Evolutionary conservation across 2,797 vertebrate genomes (phyloP).

Genomic region (Pseudomugil gertrudae): DNA sequence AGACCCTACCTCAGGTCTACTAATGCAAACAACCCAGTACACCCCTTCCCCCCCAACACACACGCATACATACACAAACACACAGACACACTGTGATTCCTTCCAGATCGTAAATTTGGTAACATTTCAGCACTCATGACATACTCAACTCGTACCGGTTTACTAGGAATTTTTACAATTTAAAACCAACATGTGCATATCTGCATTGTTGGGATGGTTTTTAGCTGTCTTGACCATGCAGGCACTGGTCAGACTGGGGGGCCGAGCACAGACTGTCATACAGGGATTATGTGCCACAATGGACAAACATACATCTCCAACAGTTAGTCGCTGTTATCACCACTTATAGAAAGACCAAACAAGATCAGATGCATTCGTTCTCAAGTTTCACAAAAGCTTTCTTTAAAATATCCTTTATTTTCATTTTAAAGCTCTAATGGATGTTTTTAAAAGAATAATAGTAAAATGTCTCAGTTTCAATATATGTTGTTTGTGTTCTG

Average conservation of each 20-base stretch:
- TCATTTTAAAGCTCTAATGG: neutral
- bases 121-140: conserved; percentile 67
- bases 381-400: neutral
- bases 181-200: conserved; percentile 67
- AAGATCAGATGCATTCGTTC: neutral
- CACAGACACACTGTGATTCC: conserved; percentile 19
- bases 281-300: conserved; percentile 37
- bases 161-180: conserved; percentile 66
- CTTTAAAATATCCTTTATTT: neutral
- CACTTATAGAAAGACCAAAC: conserved; percentile 3
- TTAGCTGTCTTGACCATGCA: conserved; percentile 38
- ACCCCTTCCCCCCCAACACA: neutral
- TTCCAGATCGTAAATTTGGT: conserved; percentile 66
- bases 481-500: too few relatives aligned
- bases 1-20: conserved; percentile 13
- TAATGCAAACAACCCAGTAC: conserved; percentile 10
- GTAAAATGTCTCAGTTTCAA: too few relatives aligned
- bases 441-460: too few relatives aligned
- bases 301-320: conserved; percentile 27
- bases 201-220: conserved; percentile 62
- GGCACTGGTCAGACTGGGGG: conserved; percentile 24
- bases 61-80: neutral
- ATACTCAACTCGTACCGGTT: conserved; percentile 47
- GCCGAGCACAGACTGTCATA: conserved; percentile 1
- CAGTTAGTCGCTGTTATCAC: conserved; percentile 21